A percentile compares a stretch with the other conserved stretches of the same genome.
phyloP scores from a whole-genome alignment of 2,888 invertebrate genomes.

The Tipula vernalis region DNA sequence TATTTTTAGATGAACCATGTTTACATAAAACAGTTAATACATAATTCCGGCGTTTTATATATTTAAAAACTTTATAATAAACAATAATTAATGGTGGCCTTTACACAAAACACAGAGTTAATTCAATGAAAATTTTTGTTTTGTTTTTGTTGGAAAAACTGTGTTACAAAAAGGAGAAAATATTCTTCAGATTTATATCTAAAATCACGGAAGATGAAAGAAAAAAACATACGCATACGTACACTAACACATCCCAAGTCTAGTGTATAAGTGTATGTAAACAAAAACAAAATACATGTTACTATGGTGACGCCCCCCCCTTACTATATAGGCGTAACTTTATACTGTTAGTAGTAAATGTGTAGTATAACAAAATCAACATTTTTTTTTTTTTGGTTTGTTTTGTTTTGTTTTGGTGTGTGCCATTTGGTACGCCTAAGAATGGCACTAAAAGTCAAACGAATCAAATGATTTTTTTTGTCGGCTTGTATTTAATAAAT shows the following conservation, averaged over 20 bases:
- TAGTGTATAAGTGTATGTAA: not conserved
- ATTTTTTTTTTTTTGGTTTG: too few relatives aligned
- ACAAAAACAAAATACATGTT: not conserved
- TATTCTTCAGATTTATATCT: not conserved
- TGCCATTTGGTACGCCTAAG: not conserved
- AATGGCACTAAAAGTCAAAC: constrained; percentile 4
- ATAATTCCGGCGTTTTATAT: not conserved
- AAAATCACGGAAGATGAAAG: not conserved
- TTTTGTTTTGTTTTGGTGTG: not conserved
- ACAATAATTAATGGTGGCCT: not conserved
- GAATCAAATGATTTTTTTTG: not conserved
- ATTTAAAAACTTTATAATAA: not conserved
- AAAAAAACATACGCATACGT: not conserved
- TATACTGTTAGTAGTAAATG: not conserved
- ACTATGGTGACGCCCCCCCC: not conserved
- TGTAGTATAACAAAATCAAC: not conserved
- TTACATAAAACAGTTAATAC: not conserved
- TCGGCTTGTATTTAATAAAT: not conserved
- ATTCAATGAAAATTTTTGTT: not conserved
- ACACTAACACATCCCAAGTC: not conserved
- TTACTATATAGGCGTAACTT: not conserved
- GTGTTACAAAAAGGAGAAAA: not conserved
- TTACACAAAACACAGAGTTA: not conserved
- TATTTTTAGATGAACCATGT: not conserved
- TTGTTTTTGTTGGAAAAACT: not conserved